A percentile compares a stretch with the other conserved stretches of the same genome.
These are phyloP conservation scores for Drosophila quinaria DNA, from an alignment of 2,888 invertebrate species.

Conservation along the genomic window DNA sequence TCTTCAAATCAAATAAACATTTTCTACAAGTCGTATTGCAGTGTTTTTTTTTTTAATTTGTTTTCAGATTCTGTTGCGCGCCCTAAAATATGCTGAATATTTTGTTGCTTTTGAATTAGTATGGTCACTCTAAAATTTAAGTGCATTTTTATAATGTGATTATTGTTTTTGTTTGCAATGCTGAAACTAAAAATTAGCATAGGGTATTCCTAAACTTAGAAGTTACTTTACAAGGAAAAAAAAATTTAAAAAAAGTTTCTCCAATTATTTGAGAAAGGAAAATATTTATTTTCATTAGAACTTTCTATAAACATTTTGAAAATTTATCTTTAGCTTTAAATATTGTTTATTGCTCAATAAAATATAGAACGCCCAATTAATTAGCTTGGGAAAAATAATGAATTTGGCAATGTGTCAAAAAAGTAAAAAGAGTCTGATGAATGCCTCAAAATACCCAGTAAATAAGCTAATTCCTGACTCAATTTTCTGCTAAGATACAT, in stretches of 20 bases:
- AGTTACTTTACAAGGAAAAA: background rate
- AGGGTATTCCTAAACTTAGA: too few species aligned
- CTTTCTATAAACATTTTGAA: background rate
- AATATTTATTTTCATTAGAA: background rate
- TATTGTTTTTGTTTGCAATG: background rate
- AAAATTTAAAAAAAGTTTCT: background rate
- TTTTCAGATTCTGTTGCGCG: background rate
- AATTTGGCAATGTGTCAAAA: slow-evolving; percentile 48
- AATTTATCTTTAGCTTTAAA: slow-evolving; percentile 3
- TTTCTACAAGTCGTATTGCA: background rate
- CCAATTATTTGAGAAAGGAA: background rate
- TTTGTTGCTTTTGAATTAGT: background rate
- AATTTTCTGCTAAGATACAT: slow-evolving; percentile 24
- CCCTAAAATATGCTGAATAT: slow-evolving; percentile 12
- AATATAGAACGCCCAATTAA: slow-evolving; percentile 26
- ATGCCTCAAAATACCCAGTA: slow-evolving; percentile 11
- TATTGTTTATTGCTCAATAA: slow-evolving; percentile 28
- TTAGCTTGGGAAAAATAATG: slow-evolving; percentile 26
- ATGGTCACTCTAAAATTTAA: slow-evolving; percentile 13
- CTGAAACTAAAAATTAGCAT: too few species aligned
- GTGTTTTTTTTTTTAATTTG: background rate
- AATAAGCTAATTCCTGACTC: slow-evolving; percentile 31
- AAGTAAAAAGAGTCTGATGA: slow-evolving; percentile 18
- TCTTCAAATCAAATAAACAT: background rate
- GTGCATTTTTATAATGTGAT: background rate